Base-by-base conservation (phyloP, 1,140 invertebrate genomes). In the Solen grandis region DNA sequence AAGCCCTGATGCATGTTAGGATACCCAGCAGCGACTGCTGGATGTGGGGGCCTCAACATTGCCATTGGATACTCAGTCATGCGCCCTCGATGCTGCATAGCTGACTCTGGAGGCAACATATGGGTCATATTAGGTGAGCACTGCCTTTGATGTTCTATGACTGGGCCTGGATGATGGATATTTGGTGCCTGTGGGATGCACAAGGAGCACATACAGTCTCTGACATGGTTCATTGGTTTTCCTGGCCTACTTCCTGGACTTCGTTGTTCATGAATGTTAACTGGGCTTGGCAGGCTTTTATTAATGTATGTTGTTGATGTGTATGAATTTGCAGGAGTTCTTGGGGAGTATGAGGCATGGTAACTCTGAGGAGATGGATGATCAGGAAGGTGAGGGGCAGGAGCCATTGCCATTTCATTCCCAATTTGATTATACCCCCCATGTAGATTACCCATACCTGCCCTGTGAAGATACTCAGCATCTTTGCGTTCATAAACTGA, bases 191-290 rank as follows among this genome's bases (percentile, higher is more conserved):
- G 22, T 22, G 38, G 60, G 10, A 78, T 33, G 35, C 75, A 78
- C 31, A 68, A 55, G 29, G 75, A 19, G 25, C 75, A 78, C 4
- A 19, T 38, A 69, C 75, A 78, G 36, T 69, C 75, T 33, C 75
- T 19, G 4, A 52, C 41, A 59, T 77, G 75, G 16, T 31, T 46
- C 41, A 10, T 8, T 46, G 8, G 8, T 46, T 46, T 46, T 19
- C 41, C 41, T 46, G 41, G 19, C 41, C 41, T 46, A 46, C 41
- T 19, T 10, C 8, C 41, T 10, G 41, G 41, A 46, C 41, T 46
- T 46, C 41, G 41, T 46, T 46, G 41, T 46, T 46, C 41, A 10
- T 46, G 41, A 19, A 46, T 46, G 41, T 46, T 8, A 19, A 19
- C 41, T 46, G 41, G 41, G 41, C 41, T 46, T 10, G 8, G 41